Conservation (phyloP, 2,888 invertebrate genomes). For the Andrena haemorrhoa region DNA sequence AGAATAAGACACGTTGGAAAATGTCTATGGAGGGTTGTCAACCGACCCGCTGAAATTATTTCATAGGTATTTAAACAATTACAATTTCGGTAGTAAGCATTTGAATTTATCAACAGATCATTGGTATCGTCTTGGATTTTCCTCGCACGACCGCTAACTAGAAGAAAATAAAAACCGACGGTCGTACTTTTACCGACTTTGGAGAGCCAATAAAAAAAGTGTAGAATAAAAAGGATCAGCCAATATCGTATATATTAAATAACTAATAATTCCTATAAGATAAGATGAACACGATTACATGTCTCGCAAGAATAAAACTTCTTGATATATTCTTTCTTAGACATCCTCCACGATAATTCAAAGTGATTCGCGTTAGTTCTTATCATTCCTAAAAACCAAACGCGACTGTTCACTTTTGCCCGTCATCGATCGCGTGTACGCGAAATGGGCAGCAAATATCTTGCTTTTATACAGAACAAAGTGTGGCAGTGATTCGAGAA, state of each 20-base stretch:
- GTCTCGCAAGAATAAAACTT: constrained; percentile 53
- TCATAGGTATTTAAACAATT: constrained; percentile 18
- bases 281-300: constrained; percentile 57
- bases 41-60: no score
- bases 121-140: constrained; percentile 53
- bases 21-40: not conserved
- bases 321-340: constrained; percentile 40
- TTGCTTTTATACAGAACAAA: constrained; percentile 27
- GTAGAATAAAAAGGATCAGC: constrained; percentile 25
- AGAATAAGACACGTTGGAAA: not conserved
- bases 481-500: constrained; percentile 39
- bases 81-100: constrained; percentile 27
- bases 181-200: constrained; percentile 5
- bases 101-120: constrained; percentile 50
- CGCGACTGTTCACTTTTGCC: constrained; percentile 10
- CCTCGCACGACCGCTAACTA: constrained; percentile 17
- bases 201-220: constrained; percentile 25
- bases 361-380: constrained; percentile 9
- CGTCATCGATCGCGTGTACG: not conserved
- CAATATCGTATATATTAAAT: constrained; percentile 43
- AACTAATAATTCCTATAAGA: constrained; percentile 41
- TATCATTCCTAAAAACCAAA: constrained; percentile 5
- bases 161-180: constrained; percentile 12
- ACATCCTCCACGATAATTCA: not conserved
- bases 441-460: constrained; percentile 2